These are phyloP conservation scores for Callipepla californica DNA, from an alignment of 2,113 vertebrate species.

Conservation along the genomic window DNA sequence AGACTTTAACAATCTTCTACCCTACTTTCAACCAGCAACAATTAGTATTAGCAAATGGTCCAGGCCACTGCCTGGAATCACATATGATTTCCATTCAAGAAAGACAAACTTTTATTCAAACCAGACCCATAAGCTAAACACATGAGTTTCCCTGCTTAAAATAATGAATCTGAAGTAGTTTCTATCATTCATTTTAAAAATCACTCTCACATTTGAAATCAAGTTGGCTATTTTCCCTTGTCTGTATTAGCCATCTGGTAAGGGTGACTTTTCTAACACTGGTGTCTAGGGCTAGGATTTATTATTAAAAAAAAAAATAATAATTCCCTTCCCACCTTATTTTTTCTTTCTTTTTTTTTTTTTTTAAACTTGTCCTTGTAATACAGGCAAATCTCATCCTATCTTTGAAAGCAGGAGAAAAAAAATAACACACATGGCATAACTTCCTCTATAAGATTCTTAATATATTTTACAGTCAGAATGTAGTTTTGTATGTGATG, in stretches of 20 bases:
- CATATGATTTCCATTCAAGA: constrained; percentile 85
- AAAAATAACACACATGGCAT: constrained; percentile 52
- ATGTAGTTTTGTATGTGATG: constrained; percentile 54
- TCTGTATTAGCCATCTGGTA: constrained; percentile 76
- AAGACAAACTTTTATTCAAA: constrained; percentile 84
- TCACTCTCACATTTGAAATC: constrained; percentile 80
- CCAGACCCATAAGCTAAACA: constrained; percentile 79
- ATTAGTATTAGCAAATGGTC: constrained; percentile 86
- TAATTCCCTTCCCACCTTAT: constrained; percentile 17
- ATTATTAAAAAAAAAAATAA: neutral
- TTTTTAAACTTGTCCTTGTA: constrained; percentile 56
- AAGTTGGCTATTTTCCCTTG: constrained; percentile 75
- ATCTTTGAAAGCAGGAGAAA: constrained; percentile 60
- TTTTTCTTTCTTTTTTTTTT: constrained; percentile 56
- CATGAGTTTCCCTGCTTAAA: constrained; percentile 75
- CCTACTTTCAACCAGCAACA: constrained; percentile 80
- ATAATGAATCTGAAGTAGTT: constrained; percentile 80
- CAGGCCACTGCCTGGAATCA: constrained; percentile 80
- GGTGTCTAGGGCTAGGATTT: constrained; percentile 54
- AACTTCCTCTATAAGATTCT: constrained; percentile 56
- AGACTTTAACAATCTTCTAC: constrained; percentile 82
- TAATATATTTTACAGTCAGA: constrained; percentile 77
- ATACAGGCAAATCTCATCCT: constrained; percentile 45
- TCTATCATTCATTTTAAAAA: constrained; percentile 81
- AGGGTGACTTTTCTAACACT: constrained; percentile 65